Evolutionary conservation across 2,888 invertebrate species (phyloP), one percentile per base, ranked within the genome.

Genomic region (Pollenia griseotomentosa): DNA sequence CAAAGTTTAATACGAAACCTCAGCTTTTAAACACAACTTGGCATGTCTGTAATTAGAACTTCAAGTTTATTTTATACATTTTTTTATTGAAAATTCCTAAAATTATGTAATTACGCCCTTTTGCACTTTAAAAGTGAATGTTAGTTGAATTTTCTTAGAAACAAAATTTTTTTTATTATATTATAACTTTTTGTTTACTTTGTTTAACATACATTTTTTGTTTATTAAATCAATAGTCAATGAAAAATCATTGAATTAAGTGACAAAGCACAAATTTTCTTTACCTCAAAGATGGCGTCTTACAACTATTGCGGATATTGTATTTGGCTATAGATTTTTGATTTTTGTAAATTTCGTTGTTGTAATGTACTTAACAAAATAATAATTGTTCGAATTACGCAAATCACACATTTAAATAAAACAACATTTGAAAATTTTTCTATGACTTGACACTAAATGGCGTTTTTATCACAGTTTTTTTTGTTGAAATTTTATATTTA

Each of bases 161-260:
- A 53, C 10, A 14, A 10, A 9, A 68, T 61, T 55, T 63, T 19
- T 33, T 6, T 33, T 23, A 44, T 51, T 70, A 46, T 51, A 40
- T 77, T 71, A 12, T 23, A 46, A 66, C 12, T 40, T 40, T 14
- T 44, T 48, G 19, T 51, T 68, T 1, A n/a, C 44, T 33, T 16
- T 55, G n/a, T 19, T 61, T 73, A 74, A 79, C 44, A 82, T 74
- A 78, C 33, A 68, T 40, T 70, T 61, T 33, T 33, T 33, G 14
- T 55, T 19, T 70, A 19, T 68, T 61, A 75, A 83, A 77, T 81
- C 80, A 84, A 84, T 84, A 87, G 80, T 87, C 84, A 87, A 87
- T 87, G 87, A 68, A 87, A 33, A 87, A 84, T 84, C 87, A 87
- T 87, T 84, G 87, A 84, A 84, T 87, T 80, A 73, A 70, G 68